These are phyloP conservation scores for Heterodera filipjevi DNA, from an alignment of 2,888 invertebrate genomes.

Conservation along the genomic window DNA sequence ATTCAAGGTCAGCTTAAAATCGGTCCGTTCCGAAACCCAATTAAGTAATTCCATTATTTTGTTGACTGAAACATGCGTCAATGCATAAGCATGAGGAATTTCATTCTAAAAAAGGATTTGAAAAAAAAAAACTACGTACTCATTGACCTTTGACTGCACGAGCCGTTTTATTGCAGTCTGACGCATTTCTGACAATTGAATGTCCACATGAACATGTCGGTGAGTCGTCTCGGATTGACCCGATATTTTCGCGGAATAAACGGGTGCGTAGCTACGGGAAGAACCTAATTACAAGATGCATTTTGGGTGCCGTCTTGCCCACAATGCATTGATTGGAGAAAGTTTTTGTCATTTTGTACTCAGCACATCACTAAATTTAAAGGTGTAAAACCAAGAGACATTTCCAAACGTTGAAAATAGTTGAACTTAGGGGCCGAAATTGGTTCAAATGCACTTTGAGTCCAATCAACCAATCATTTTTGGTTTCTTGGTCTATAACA, in stretches of 20 bases:
- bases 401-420: too few species aligned
- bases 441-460: too few species aligned
- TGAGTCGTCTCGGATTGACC: not conserved
- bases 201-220: constrained; percentile 68
- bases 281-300: not conserved
- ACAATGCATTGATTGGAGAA: not conserved
- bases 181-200: constrained; percentile 72
- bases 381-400: not conserved
- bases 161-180: constrained; percentile 74
- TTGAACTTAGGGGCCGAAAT: not conserved
- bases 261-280: not conserved
- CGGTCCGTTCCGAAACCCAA: constrained; percentile 34
- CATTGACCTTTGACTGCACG: constrained; percentile 71
- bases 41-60: constrained; percentile 69
- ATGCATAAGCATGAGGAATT: constrained; percentile 75
- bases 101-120: constrained; percentile 68
- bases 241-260: not conserved
- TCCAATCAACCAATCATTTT: too few species aligned
- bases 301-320: not conserved
- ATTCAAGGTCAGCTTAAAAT: constrained; percentile 71
- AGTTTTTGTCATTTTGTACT: constrained; percentile 43
- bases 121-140: not conserved
- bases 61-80: constrained; percentile 71
- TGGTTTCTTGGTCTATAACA: too few species aligned
- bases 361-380: constrained; percentile 52